A percentile compares a stretch with the other conserved stretches of the same genome.
These are phyloP conservation scores for Drosophila rhopaloa DNA, from an alignment of 1,140 invertebrate genomes.

Conservation along the genomic window DNA sequence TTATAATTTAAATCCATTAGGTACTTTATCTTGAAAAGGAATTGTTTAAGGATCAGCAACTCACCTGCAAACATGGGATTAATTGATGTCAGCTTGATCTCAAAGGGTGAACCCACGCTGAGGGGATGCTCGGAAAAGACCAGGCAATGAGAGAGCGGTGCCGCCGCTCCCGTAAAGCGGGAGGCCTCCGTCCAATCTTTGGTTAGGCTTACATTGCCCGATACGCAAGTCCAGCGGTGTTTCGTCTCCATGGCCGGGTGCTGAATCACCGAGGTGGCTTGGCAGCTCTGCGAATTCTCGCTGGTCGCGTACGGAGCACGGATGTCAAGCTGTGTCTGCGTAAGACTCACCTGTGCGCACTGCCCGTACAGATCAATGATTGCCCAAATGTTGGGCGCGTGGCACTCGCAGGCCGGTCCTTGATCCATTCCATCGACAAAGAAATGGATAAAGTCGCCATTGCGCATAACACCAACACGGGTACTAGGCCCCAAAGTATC, in stretches of 20 bases:
- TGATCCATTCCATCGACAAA: slow-evolving; percentile 96
- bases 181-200: slow-evolving; percentile 83
- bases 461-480: slow-evolving; percentile 94
- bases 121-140: slow-evolving; percentile 83
- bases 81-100: slow-evolving; percentile 77
- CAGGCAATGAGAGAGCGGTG: slow-evolving; percentile 74
- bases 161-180: slow-evolving; percentile 61
- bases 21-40: background rate
- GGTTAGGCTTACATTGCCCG: slow-evolving; percentile 77
- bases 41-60: background rate
- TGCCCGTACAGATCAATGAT: slow-evolving; percentile 97
- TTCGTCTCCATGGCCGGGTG: slow-evolving; percentile 76
- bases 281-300: slow-evolving; percentile 84
- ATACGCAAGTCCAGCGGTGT: slow-evolving; percentile 81
- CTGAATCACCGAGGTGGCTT: slow-evolving; percentile 83
- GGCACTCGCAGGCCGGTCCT: slow-evolving; percentile 93
- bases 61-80: slow-evolving; percentile 81
- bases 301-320: slow-evolving; percentile 84
- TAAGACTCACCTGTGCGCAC: slow-evolving; percentile 93
- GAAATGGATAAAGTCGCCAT: slow-evolving; percentile 94
- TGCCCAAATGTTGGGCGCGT: slow-evolving; percentile 94
- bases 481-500: slow-evolving; percentile 91
- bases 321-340: slow-evolving; percentile 79
- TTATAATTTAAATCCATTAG: background rate
- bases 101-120: slow-evolving; percentile 79